Evolutionary conservation across 2,797 vertebrate species (phyloP).

Genomic region (Etheostoma perlongum): DNA sequence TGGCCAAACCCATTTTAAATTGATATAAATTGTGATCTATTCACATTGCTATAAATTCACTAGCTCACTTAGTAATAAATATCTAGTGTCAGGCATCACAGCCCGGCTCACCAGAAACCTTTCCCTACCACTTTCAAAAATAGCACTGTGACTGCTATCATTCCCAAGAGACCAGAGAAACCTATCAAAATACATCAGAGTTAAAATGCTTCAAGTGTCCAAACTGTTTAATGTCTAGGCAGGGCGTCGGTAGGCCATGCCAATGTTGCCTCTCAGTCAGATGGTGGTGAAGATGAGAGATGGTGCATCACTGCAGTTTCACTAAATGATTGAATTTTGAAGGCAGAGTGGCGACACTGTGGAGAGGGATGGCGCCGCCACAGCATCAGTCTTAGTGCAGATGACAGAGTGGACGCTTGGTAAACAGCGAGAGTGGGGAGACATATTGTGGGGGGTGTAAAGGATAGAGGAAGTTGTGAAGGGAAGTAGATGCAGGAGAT

Average conservation of each 20-base stretch:
- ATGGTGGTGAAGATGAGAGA: conserved; percentile 61
- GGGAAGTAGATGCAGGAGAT: conserved; percentile 8
- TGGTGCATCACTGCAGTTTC: conserved; percentile 63
- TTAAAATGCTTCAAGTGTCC: conserved; percentile 74
- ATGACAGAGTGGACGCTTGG: conserved; percentile 58
- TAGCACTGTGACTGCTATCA: conserved; percentile 45
- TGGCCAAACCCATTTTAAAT: conserved; percentile 22
- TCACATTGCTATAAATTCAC: conserved; percentile 13
- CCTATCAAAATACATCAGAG: conserved; percentile 73
- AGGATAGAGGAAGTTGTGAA: conserved; percentile 11
- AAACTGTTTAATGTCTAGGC: conserved; percentile 69
- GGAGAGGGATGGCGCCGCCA: conserved; percentile 65
- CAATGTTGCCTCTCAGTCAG: conserved; percentile 60
- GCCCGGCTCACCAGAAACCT: conserved; percentile 17
- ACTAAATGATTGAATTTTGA: conserved; percentile 82
- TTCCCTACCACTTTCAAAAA: conserved; percentile 37
- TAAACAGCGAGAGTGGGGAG: conserved; percentile 54
- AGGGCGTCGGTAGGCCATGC: conserved; percentile 52
- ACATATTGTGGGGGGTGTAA: conserved; percentile 16
- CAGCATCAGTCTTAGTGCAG: conserved; percentile 70
- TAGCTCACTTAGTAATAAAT: conserved; percentile 31
- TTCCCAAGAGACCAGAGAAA: conserved; percentile 63
- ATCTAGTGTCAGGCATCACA: conserved; percentile 31
- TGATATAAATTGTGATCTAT: background rate
- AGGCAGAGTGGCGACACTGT: conserved; percentile 69